Percentiles rank a stretch among this genome's conserved stretches.
These are phyloP conservation scores for Martes martes DNA, from an alignment of 2,113 vertebrate genomes.

Conservation along the genomic window DNA sequence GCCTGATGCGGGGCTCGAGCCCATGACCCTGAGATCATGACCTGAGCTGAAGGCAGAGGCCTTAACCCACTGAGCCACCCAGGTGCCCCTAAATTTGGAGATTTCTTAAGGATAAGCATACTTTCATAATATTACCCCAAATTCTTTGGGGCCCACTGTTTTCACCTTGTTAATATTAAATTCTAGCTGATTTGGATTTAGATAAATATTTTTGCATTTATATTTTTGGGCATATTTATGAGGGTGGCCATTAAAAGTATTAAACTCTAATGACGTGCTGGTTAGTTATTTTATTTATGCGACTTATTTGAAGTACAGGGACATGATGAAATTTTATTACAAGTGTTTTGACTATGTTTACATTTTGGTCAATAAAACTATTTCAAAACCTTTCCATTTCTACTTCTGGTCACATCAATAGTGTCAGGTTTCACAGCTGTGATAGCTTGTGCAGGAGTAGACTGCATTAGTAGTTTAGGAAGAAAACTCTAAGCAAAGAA, in stretches of 20 bases:
- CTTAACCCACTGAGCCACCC: no score
- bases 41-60: no score
- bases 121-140: neutral
- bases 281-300: neutral
- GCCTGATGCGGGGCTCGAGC: no score
- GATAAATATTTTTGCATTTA: neutral
- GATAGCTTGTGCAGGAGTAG: neutral
- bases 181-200: neutral
- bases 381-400: constrained; percentile 15
- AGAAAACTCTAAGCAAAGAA: neutral
- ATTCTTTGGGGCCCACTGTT: neutral
- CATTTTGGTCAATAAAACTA: neutral
- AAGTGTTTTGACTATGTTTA: constrained; percentile 30
- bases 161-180: neutral
- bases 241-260: neutral
- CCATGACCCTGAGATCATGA: no score
- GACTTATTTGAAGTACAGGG: neutral
- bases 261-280: neutral
- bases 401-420: neutral
- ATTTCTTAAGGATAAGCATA: neutral
- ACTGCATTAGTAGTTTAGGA: neutral
- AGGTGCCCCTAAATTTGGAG: neutral
- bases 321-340: neutral
- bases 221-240: neutral
- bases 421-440: neutral